A percentile compares a stretch with the other conserved stretches of the same genome.
Conservation (phyloP, 2,888 invertebrate species). For the Homarus gammarus region DNA sequence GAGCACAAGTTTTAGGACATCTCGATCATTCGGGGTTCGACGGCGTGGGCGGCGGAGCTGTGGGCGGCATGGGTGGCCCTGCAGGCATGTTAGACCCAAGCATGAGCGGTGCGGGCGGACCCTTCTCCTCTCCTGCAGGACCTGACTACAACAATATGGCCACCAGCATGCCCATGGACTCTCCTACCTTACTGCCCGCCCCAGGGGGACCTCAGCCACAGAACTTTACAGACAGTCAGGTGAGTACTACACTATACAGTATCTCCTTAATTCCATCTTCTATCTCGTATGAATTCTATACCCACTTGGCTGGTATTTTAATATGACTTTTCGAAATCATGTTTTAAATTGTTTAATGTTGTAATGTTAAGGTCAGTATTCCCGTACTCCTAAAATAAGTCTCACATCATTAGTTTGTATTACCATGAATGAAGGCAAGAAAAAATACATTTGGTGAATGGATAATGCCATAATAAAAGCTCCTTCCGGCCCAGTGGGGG, state of each 20-base stretch:
- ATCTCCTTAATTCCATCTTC: no score
- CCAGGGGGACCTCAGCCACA: constrained; percentile 70
- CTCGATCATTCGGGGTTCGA: constrained; percentile 64
- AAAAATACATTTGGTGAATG: no score
- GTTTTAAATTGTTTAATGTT: no score
- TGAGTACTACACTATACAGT: constrained; percentile 11
- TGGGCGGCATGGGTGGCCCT: constrained; percentile 62
- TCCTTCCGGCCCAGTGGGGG: no score
- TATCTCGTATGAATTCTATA: no score
- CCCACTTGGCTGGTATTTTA: no score
- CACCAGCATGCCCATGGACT: constrained; percentile 76
- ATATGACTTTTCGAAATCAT: no score
- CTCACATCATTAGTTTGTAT: no score
- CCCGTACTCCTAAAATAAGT: no score
- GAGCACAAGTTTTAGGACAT: constrained; percentile 51
- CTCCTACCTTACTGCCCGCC: constrained; percentile 71
- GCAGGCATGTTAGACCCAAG: constrained; percentile 70
- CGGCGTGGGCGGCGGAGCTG: constrained; percentile 57
- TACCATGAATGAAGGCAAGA: no score
- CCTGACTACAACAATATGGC: constrained; percentile 75
- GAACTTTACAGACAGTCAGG: constrained; percentile 68
- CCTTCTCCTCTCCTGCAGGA: constrained; percentile 67
- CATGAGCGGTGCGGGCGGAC: constrained; percentile 65
- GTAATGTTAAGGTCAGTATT: no score
- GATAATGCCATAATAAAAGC: no score